Percentiles rank a stretch among this genome's conserved stretches.
Conservation (phyloP, 2,888 invertebrate genomes). For the Scrobipalpa costella region DNA sequence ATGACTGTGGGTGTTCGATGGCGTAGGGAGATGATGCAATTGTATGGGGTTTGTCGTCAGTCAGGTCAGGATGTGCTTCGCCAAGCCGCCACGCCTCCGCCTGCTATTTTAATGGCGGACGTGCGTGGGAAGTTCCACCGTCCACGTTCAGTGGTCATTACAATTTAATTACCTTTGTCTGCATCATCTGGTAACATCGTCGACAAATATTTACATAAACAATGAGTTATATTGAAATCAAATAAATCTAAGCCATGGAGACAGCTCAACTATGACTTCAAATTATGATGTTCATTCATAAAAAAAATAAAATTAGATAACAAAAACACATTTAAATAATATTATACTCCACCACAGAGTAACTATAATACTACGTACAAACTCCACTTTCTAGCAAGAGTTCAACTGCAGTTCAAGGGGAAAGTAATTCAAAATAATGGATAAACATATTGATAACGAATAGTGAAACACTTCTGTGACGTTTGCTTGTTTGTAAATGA, state of each 20-base stretch:
- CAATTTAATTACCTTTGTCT: too few species aligned
- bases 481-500: constrained; percentile 29
- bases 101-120: background rate
- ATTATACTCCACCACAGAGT: background rate
- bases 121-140: background rate
- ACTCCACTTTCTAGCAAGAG: background rate
- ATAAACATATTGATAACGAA: background rate
- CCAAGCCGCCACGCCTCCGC: background rate
- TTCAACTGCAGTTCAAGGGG: background rate
- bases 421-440: background rate
- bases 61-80: background rate
- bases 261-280: too few species aligned
- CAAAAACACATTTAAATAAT: background rate
- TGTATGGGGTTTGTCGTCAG: constrained; percentile 4
- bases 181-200: too few species aligned
- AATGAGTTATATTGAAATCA: background rate
- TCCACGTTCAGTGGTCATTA: too few species aligned
- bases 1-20: background rate
- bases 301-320: too few species aligned
- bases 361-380: background rate
- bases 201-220: too few species aligned
- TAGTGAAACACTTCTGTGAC: background rate
- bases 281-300: too few species aligned
- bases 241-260: too few species aligned
- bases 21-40: constrained; percentile 2